These are phyloP conservation scores for Trinorchestia longiramus DNA, from an alignment of 1,140 invertebrate species.

Conservation along the genomic window DNA sequence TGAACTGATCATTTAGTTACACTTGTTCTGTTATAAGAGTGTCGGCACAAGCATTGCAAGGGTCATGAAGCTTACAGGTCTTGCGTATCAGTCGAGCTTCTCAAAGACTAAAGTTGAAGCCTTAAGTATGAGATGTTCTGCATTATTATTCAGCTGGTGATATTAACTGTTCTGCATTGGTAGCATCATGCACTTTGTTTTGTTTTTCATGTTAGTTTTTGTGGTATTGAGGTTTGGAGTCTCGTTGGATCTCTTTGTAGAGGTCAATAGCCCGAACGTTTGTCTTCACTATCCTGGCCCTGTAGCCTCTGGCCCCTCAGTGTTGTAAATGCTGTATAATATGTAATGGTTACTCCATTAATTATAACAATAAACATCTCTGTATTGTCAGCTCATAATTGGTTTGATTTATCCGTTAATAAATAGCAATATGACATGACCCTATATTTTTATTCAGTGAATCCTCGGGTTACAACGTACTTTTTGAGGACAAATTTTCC, in stretches of 20 bases:
- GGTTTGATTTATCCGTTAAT: no score
- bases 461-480: no score
- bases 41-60: conserved; percentile 18
- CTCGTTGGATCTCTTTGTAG: background rate
- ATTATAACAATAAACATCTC: conserved; percentile 39
- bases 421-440: no score
- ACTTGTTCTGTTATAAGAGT: conserved; percentile 29
- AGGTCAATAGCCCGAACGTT: background rate
- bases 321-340: conserved; percentile 43
- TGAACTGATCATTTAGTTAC: conserved; percentile 5
- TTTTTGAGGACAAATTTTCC: no score
- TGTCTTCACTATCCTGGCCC: background rate
- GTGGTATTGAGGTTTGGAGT: background rate
- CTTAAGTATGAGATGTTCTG: background rate
- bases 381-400: no score
- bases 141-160: conserved; percentile 2
- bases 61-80: conserved; percentile 22
- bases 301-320: conserved; percentile 40
- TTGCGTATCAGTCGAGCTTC: background rate
- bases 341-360: conserved; percentile 45
- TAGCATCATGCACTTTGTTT: background rate
- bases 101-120: background rate
- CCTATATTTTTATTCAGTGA: no score
- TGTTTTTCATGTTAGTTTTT: background rate
- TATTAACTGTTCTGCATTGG: background rate